Evolutionary conservation across 2,888 invertebrate species (phyloP), one percentile per base, ranked within the genome.

Genomic region (Incurvaria masculella): DNA sequence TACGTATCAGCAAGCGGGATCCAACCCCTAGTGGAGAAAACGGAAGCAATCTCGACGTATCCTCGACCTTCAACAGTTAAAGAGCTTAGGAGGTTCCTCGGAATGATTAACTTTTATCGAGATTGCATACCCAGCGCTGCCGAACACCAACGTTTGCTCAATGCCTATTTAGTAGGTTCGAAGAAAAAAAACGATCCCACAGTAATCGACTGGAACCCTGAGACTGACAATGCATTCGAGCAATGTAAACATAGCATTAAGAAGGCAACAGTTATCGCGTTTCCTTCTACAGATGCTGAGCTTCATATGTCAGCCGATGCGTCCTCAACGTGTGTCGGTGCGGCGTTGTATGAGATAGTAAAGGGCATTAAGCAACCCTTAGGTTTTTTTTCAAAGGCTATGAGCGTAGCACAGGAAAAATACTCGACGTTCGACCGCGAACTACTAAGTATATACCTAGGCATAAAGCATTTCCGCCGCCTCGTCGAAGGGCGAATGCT

Each of bases 361-460:
- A 44, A 50, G 16, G 21, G 26, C 5, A 14, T 16, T 8, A 52
- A 48, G 50, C 44, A 48, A 49, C 53, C 53, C 14, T 40, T 52
- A 10, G 50, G 44, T 18, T 55, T 44, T 27, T 52, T 53, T 38
- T 55, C 51, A 4, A 51, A 50, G 33, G 46, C 20, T n/a, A 39
- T 55, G 17, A 46, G 44, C 8, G 44, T 33, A 44, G 38, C 51
- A 27, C 46, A 53, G 45, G 16, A n/a, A 14, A 49, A 48, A 40
- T 54, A 54, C 23, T 44, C 42, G 18, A 48, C 52, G 1, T 54
- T 52, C 26, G 55, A 55, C 20, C 20, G 50, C 20, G 55, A 53
- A 43, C 41, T 53, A 21, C 38, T 50, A 16, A 53, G 47, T 8
- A 49, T 52, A 16, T 55, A 53, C 23, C 10, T 47, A 19, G 27